Base-by-base conservation (phyloP, 2,113 vertebrate genomes). In the Poicephalus gulielmi region DNA sequence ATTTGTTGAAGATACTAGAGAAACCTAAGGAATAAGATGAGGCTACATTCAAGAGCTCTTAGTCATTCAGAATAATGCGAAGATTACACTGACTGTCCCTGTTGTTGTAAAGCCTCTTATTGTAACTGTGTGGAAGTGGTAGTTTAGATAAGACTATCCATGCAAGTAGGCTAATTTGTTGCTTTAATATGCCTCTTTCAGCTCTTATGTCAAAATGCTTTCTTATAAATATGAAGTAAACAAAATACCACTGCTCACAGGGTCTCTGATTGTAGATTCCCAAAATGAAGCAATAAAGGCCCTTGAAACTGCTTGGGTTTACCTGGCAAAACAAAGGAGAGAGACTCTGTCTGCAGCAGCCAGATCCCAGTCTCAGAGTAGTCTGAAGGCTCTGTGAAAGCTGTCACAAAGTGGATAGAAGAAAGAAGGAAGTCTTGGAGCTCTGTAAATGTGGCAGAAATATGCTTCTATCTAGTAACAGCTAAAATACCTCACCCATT, bases 271-370 rank as follows among this genome's bases (percentile, higher is more conserved):
- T 49, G 39, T 5, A 81, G 44, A 33, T 52, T 60, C 39, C 83
- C 57, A 75, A 78, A 92, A 44, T n/a, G 46, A 83, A 78, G 35
- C 9, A 49, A 37, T 4, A 11, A 57, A 53, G 6, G 22, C 28
- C 17, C 12, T 63, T 53, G 46, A 64, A 83, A 41, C 11, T 17
- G 1, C 24, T 73, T 86, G 76, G 15, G 17, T 69, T 77, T 64
- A 52, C 9, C 7, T 30, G 33, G 7, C 43, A 47, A 84, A 79
- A 59, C 11, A 57, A 37, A 33, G 43, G 7, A 39, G 15, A 17
- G 4, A 37, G 55, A 33, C 3, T 66, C 63, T 22, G 20, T 0
- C 0, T 12, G 17, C 18, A 88, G 41, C 22, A 90, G 35, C 15
- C 67, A 87, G 50, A 78, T 70, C 27, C 31, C 44, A 27, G 43